A percentile compares a stretch with the other conserved stretches of the same genome.
Conservation (phyloP, 2,797 vertebrate genomes). For the Jordanella pulchra region DNA sequence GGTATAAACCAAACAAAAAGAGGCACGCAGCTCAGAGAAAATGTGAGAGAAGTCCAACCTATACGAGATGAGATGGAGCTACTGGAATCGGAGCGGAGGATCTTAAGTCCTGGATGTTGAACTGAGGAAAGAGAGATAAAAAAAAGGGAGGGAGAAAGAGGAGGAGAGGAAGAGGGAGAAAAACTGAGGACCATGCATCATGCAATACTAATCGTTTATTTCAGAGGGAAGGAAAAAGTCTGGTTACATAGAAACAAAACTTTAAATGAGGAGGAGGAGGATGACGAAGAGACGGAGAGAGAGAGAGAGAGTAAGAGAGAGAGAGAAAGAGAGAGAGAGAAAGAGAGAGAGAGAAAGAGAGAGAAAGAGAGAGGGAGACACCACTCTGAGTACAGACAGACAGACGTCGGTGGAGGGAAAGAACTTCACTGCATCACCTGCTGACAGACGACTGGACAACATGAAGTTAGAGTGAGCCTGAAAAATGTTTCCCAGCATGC, state of each 20-base stretch:
- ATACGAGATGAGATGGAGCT: conserved; percentile 95
- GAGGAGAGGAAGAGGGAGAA: conserved; percentile 64
- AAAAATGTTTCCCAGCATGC: background rate
- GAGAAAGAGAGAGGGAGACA: conserved; percentile 14
- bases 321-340: conserved; percentile 4
- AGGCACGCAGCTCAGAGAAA: conserved; percentile 37
- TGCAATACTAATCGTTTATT: conserved; percentile 73
- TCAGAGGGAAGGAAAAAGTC: conserved; percentile 30
- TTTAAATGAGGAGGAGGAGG: conserved; percentile 17
- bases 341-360: conserved; percentile 9
- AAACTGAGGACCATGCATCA: conserved; percentile 83
- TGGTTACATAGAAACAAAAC: conserved; percentile 34
- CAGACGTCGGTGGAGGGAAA: conserved; percentile 32
- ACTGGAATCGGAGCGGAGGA: conserved; percentile 94
- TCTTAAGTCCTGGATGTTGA: conserved; percentile 95
- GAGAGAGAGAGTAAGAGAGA: conserved; percentile 1
- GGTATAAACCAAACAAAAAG: conserved; percentile 15
- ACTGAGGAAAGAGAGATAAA: conserved; percentile 86
- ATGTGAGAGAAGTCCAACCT: conserved; percentile 85
- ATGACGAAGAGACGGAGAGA: background rate
- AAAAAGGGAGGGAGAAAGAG: conserved; percentile 63
- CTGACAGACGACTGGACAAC: conserved; percentile 28
- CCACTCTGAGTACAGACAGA: background rate
- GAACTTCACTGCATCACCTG: conserved; percentile 37
- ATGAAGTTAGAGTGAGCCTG: background rate